Evolutionary conservation across 2,113 vertebrate genomes (phyloP), one percentile per base, ranked within the genome.

Genomic region (Hyla sarda): DNA sequence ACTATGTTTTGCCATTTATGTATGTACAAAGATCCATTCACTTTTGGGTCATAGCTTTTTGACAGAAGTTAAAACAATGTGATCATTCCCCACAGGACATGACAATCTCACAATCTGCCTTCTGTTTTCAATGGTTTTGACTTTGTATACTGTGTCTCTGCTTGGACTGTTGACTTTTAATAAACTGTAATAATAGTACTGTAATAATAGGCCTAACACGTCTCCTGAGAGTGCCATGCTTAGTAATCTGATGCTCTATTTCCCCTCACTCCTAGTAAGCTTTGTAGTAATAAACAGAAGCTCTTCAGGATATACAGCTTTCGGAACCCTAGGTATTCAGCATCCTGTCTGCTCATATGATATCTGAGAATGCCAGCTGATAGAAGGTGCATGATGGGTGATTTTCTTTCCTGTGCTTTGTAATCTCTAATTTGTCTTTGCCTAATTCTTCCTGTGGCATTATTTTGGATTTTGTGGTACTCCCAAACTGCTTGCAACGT

Each of bases 231-330:
- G 88, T 90, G 87, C 88, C 92, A 93, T 90, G 88, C 92, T 88
- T 89, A 94, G 90, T 97, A 94, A 97, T 91, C 90, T 1, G 78
- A 91, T 92, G 90, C 93, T 97, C 95, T 96, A 92, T 96, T 89
- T 97, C 94, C 94, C 95, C 95, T 97, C 93, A 91, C 93, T 95
- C 92, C 94, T 95, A 97, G 97, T 98, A 94, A 97, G 93, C 93
- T 94, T 94, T 94, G 92, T 96, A 96, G 94, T 96, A 95, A 94
- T 97, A 97, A 96, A 92, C 93, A 96, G 95, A 96, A 96, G 96
- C 93, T 97, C 94, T 96, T 96, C 95, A 96, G 95, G 96, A 96
- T 94, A 92, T 93, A 95, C 95, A 94, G 91, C 88, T 91, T 94
- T 90, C 89, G 96, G 96, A 98, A 94, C 95, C 94, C 95, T 96